These are phyloP conservation scores for Phalacrocorax pelagicus DNA, from an alignment of 2,113 vertebrate species.

Conservation along the genomic window DNA sequence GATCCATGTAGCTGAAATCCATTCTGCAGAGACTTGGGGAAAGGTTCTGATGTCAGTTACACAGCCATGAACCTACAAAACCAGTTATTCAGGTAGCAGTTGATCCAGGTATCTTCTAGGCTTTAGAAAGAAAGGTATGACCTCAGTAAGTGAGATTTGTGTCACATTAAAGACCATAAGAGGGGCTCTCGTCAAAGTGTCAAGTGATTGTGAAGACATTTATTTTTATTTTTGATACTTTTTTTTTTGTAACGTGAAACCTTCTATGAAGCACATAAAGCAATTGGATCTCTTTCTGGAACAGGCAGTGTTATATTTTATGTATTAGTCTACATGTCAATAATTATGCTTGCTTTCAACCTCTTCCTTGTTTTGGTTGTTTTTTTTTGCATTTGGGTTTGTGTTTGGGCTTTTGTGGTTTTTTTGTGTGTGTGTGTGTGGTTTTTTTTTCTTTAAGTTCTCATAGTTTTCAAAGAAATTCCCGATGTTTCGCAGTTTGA, in stretches of 20 bases:
- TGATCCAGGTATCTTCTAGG: not conserved
- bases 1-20: not conserved
- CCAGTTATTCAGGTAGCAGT: not conserved
- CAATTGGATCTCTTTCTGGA: not conserved
- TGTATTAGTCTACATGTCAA: not conserved
- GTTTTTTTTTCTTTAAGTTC: not conserved
- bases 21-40: not conserved
- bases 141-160: not conserved
- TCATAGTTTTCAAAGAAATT: not conserved
- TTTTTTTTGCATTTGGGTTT: too few species aligned
- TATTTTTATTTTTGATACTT: not conserved
- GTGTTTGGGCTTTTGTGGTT: too few species aligned
- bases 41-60: not conserved
- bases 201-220: not conserved
- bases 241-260: not conserved
- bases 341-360: not conserved
- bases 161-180: not conserved
- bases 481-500: not conserved
- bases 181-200: not conserved
- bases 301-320: not conserved
- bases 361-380: not conserved
- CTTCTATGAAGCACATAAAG: not conserved
- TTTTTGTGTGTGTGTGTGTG: too few species aligned
- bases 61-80: not conserved
- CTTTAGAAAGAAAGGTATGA: not conserved